Percentiles rank a stretch among this genome's conserved stretches.
phyloP scores from a whole-genome alignment of 2,888 invertebrate genomes.

The Strigamia transsilvanica region DNA sequence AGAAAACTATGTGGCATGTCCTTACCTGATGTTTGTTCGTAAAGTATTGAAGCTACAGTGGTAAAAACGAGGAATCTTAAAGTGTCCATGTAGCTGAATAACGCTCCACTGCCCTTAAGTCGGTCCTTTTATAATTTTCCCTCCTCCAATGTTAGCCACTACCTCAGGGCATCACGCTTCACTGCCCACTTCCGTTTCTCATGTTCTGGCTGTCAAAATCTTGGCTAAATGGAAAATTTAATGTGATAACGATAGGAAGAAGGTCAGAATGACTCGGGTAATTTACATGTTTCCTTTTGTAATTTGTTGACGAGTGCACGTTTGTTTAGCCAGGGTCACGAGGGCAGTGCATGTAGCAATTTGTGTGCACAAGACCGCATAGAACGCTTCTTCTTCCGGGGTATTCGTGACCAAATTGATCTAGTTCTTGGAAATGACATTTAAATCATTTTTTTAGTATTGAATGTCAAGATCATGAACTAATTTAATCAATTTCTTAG shows the following conservation, averaged over 20 bases:
- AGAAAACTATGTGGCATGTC: background rate
- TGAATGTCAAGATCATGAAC: conserved; percentile 15
- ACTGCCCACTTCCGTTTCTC: conserved; percentile 16
- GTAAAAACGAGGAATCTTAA: background rate
- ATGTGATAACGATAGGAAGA: background rate
- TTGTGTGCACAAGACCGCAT: conserved; percentile 37
- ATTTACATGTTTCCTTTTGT: conserved; percentile 35
- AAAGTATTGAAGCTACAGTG: background rate
- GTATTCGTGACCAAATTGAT: conserved; percentile 34
- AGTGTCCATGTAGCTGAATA: conserved; percentile 7
- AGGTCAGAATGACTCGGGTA: background rate
- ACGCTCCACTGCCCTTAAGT: background rate
- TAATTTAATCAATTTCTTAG: background rate
- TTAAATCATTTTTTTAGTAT: conserved; percentile 6
- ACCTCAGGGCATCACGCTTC: conserved; percentile 32
- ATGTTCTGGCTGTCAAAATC: background rate
- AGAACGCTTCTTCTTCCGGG: conserved; percentile 6
- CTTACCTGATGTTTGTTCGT: conserved; percentile 13
- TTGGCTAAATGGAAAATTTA: background rate
- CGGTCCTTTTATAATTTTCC: conserved; percentile 29
- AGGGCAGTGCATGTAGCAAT: conserved; percentile 4
- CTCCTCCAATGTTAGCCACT: conserved; percentile 25
- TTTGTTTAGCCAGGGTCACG: conserved; percentile 18
- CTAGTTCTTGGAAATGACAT: conserved; percentile 1
- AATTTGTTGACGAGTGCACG: background rate